Base-by-base conservation (phyloP, 2,888 invertebrate species). In the Athripsodes cinereus region DNA sequence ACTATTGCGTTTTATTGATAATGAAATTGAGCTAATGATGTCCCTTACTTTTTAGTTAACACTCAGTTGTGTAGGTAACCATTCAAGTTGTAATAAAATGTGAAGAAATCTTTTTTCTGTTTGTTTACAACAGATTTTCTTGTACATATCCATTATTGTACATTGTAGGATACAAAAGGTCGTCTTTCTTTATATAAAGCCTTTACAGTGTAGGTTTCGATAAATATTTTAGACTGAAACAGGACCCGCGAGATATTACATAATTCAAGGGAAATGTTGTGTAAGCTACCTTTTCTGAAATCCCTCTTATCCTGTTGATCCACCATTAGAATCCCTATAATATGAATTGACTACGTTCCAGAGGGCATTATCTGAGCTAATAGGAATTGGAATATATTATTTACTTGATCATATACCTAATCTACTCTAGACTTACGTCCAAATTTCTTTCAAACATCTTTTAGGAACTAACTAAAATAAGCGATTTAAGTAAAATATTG, bases 201-300 rank as follows among this genome's bases (percentile, higher is more conserved):
- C 51, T 18, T 22, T 53, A 18, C 18, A 50, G 35, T 46, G 51
- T 51, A 31, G 40, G 56, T 51, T 22, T 21, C 35, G 26, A 40
- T 56, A 56, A 50, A 56, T 56, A 56, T 52, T 56, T 26, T 46
- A 51, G 56, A 56, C 21, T 20, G 35, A 22, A 56, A 50, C 56
- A 56, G 46, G 35, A 44, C 50, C 52, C 52, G 22, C 19, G 52
- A 35, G 56, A 44, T 52, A 11, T 51, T 56, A 22, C 56, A 56
- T 56, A 56, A 56, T 56, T 56, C 56, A 56, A 26, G 56, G 50
- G 51, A 56, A 55, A 56, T 44, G 52, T 47, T 13, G 51, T 34
- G 50, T 50, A 40, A 55, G 22, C 52, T 56, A 56, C 56, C 56
- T 51, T 56, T 56, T 50, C 35, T 40, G 31, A 46, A 56, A 44